These are phyloP conservation scores for Thymallus thymallus DNA, from an alignment of 2,113 vertebrate species.

Conservation along the genomic window DNA sequence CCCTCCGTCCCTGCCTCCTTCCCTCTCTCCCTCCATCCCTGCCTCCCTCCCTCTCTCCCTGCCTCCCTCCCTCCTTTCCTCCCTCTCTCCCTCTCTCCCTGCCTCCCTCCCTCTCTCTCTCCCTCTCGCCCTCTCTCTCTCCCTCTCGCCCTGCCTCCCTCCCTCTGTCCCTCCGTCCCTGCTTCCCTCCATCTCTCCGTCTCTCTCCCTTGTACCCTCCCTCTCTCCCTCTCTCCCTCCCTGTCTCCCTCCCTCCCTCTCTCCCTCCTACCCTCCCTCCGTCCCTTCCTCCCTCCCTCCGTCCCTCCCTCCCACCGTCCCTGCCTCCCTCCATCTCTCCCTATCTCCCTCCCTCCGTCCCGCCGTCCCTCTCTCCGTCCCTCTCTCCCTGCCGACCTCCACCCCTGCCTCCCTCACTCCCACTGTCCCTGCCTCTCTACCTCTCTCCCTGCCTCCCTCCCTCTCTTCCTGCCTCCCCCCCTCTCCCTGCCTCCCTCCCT, in stretches of 20 bases:
- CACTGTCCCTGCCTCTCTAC: neutral
- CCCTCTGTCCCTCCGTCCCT: neutral
- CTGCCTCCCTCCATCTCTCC: too few relatives aligned
- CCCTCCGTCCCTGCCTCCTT: neutral
- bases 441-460: neutral
- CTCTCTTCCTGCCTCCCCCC: neutral
- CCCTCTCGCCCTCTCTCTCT: neutral
- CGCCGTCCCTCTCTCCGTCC: neutral
- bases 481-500: neutral
- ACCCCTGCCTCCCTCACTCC: neutral
- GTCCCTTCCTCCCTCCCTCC: neutral
- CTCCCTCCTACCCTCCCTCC: neutral
- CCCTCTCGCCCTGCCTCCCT: constrained; percentile 1
- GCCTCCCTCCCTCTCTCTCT: neutral
- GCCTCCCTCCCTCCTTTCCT: too few relatives aligned
- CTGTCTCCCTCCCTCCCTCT: neutral
- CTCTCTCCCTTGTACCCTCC: constrained; percentile 1
- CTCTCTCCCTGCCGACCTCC: constrained; percentile 6
- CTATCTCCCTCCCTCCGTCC: neutral
- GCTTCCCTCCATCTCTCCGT: neutral
- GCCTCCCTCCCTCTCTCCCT: neutral
- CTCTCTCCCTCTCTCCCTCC: neutral
- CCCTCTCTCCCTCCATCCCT: too few relatives aligned
- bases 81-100: neutral
- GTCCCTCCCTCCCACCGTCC: too few relatives aligned